phyloP scores from a whole-genome alignment of 2,888 invertebrate species.

The Drosophila lutescens region DNA sequence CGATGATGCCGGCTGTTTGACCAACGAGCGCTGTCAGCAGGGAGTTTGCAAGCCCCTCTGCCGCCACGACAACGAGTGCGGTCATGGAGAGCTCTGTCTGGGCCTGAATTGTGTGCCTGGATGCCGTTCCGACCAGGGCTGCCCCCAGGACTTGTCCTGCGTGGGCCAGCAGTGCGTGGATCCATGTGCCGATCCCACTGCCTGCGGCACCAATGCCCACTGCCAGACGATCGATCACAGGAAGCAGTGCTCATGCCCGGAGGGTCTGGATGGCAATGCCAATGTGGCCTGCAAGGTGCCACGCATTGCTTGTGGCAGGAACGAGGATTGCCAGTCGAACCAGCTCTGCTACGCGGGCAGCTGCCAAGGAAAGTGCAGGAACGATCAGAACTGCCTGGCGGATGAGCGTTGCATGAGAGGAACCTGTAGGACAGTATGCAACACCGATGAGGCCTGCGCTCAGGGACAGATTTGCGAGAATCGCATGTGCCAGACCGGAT shows the following conservation, averaged over 20 bases:
- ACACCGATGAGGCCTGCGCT: constrained; percentile 92
- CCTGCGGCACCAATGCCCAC: constrained; percentile 93
- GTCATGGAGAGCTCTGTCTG: constrained; percentile 94
- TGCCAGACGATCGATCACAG: constrained; percentile 90
- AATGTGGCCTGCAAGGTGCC: constrained; percentile 89
- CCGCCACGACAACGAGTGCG: constrained; percentile 93
- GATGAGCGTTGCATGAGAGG: constrained; percentile 94
- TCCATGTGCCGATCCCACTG: constrained; percentile 90
- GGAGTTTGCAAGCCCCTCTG: constrained; percentile 94
- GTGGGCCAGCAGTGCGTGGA: constrained; percentile 91
- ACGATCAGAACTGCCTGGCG: constrained; percentile 92
- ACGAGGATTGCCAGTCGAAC: constrained; percentile 89
- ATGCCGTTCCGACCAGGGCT: constrained; percentile 92
- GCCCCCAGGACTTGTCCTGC: constrained; percentile 90
- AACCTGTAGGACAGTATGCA: constrained; percentile 93
- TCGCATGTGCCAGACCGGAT: constrained; percentile 93
- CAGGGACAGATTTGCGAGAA: constrained; percentile 94
- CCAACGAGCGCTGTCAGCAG: constrained; percentile 88
- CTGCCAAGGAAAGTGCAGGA: constrained; percentile 91
- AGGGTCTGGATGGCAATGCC: constrained; percentile 90
- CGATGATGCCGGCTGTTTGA: constrained; percentile 90
- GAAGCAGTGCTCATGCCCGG: constrained; percentile 90
- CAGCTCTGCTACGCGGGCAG: constrained; percentile 91
- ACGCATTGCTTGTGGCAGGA: constrained; percentile 87
- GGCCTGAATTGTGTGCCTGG: constrained; percentile 91